Conservation (phyloP, 2,797 vertebrate genomes). For the Hozukius guyotensis region DNA sequence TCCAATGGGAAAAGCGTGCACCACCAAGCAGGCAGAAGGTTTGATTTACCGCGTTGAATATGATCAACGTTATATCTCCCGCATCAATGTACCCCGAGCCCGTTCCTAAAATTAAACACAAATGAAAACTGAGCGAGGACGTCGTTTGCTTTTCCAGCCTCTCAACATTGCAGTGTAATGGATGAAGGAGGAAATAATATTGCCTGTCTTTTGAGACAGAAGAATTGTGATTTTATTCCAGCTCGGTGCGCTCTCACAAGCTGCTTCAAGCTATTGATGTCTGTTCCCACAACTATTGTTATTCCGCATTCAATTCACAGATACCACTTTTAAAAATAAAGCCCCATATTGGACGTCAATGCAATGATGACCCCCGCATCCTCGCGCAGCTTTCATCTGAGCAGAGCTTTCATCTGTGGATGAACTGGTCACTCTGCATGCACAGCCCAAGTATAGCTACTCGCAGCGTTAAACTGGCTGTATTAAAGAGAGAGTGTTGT, state of each 20-base stretch:
- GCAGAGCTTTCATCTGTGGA: constrained; percentile 22
- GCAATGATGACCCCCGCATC: constrained; percentile 9
- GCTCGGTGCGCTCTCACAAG: constrained; percentile 48
- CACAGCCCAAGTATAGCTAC: neutral
- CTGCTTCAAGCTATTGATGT: constrained; percentile 63
- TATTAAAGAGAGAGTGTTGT: constrained; percentile 18
- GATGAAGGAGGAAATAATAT: constrained; percentile 49
- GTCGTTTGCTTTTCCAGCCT: constrained; percentile 24
- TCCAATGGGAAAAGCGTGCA: constrained; percentile 1
- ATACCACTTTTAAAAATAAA: constrained; percentile 39
- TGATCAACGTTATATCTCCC: constrained; percentile 11
- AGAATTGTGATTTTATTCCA: constrained; percentile 65
- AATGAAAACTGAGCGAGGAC: constrained; percentile 39
- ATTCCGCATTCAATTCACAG: constrained; percentile 41
- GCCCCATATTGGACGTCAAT: constrained; percentile 13
- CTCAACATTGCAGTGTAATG: constrained; percentile 28
- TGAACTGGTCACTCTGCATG: constrained; percentile 26
- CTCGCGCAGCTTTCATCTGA: constrained; percentile 28
- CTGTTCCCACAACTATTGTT: constrained; percentile 47
- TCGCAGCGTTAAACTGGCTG: neutral
- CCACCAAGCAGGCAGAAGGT: neutral
- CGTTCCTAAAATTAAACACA: constrained; percentile 37
- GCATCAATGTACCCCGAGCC: constrained; percentile 5
- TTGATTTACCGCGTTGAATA: constrained; percentile 1
- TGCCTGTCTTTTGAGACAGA: constrained; percentile 58